A percentile compares a stretch with the other conserved stretches of the same genome.
Conservation (phyloP, 2,113 vertebrate genomes). For the Nannobrachium achirus region DNA sequence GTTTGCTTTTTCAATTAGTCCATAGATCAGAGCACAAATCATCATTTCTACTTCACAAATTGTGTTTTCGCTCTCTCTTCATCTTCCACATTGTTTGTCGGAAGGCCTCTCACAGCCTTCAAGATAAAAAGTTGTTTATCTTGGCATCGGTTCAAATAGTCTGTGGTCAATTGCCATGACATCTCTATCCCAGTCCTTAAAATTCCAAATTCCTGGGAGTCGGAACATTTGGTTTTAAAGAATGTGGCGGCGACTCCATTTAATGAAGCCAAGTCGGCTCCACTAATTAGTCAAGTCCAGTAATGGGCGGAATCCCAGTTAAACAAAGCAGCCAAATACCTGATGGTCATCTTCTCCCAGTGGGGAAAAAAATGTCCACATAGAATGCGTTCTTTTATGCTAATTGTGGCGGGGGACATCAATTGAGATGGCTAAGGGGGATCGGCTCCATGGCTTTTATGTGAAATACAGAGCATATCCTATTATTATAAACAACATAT, state of each 20-base stretch:
- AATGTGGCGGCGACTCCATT: constrained; percentile 63
- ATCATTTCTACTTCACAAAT: constrained; percentile 36
- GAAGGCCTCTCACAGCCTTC: constrained; percentile 39
- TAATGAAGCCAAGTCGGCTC: constrained; percentile 65
- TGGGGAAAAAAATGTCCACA: constrained; percentile 66
- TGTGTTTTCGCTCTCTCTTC: constrained; percentile 10
- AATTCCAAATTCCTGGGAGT: constrained; percentile 63
- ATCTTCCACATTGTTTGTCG: constrained; percentile 12
- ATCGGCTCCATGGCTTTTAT: constrained; percentile 23
- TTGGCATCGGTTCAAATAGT: constrained; percentile 50
- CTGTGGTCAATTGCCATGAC: constrained; percentile 63
- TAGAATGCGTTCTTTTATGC: constrained; percentile 41
- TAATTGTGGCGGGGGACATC: constrained; percentile 40
- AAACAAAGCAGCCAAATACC: constrained; percentile 68
- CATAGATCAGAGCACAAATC: constrained; percentile 44
- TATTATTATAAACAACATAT: background rate
- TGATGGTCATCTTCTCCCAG: constrained; percentile 62
- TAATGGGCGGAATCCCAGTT: constrained; percentile 60
- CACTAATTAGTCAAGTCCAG: constrained; percentile 71
- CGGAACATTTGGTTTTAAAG: constrained; percentile 58
- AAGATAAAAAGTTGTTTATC: constrained; percentile 54
- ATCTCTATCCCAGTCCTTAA: constrained; percentile 56
- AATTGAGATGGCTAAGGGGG: constrained; percentile 55
- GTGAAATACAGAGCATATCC: constrained; percentile 31
- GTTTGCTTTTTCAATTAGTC: constrained; percentile 16